phyloP scores from a whole-genome alignment of 2,888 invertebrate genomes.

The Lepetodrilus schrolli region DNA sequence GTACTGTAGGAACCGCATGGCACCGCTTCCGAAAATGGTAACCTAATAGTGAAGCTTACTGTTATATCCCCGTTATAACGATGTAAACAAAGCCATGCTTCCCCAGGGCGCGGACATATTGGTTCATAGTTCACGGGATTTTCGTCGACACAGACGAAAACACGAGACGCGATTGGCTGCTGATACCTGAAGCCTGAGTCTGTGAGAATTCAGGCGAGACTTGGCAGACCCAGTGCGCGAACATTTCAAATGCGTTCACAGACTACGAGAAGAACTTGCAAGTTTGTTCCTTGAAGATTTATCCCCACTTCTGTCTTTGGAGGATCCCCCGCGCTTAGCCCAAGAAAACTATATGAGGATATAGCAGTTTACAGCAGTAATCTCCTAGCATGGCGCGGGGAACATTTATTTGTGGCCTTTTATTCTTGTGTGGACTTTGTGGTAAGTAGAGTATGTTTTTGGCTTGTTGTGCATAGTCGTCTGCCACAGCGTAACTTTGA shows the following conservation, averaged over 20 bases:
- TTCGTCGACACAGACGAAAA: constrained; percentile 20
- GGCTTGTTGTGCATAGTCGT: constrained; percentile 16
- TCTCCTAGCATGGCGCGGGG: constrained; percentile 17
- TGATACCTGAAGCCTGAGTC: constrained; percentile 14
- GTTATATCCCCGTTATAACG: neutral
- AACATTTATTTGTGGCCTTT: neutral
- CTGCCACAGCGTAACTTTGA: neutral
- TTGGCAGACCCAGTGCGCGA: constrained; percentile 27
- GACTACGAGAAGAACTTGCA: constrained; percentile 12
- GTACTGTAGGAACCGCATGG: no score
- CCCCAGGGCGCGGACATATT: constrained; percentile 35
- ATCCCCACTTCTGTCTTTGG: neutral
- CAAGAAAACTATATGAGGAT: constrained; percentile 6
- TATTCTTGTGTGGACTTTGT: constrained; percentile 12
- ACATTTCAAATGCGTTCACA: constrained; percentile 30
- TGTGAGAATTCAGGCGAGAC: constrained; percentile 19
- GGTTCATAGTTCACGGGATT: constrained; percentile 36
- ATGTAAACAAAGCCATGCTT: constrained; percentile 38
- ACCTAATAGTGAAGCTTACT: neutral
- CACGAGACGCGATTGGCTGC: constrained; percentile 11
- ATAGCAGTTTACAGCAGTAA: constrained; percentile 7
- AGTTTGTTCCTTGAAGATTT: constrained; percentile 19
- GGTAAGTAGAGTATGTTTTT: constrained; percentile 10
- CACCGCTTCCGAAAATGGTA: neutral
- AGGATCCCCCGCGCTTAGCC: neutral